Conservation (phyloP, 2,113 vertebrate genomes). For the Oenanthe oenanthe region DNA sequence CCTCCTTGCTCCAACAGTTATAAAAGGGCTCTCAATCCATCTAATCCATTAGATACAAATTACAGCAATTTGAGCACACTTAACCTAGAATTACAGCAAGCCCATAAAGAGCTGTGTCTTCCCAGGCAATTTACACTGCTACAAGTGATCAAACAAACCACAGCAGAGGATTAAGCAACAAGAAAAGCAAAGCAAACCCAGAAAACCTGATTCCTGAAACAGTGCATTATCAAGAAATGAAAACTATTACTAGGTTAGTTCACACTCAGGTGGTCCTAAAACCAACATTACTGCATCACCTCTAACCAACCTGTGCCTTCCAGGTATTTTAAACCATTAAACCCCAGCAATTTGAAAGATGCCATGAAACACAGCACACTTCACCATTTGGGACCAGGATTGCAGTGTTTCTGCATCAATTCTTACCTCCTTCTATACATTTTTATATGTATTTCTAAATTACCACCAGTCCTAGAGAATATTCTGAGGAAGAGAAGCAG, state of each 20-base stretch:
- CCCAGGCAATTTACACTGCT: conserved; percentile 14
- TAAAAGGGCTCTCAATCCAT: conserved; percentile 11
- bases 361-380: not conserved
- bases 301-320: not conserved
- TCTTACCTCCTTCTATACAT: not conserved
- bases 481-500: not conserved
- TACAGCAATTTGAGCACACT: conserved; percentile 35
- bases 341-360: not conserved
- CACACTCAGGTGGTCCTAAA: not conserved
- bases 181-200: not conserved
- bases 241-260: not conserved
- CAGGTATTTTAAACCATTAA: not conserved
- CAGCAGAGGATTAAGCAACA: not conserved
- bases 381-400: not conserved
- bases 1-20: not conserved
- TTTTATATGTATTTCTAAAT: not conserved
- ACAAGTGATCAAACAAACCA: not conserved
- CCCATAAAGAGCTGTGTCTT: not conserved
- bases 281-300: not conserved
- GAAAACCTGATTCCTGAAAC: not conserved
- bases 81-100: conserved; percentile 37
- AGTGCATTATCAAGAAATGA: not conserved
- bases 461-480: not conserved
- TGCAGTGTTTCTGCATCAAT: not conserved
- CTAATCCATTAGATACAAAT: conserved; percentile 43